Base-by-base conservation (phyloP, 2,797 vertebrate genomes). In the Furcifer pardalis region DNA sequence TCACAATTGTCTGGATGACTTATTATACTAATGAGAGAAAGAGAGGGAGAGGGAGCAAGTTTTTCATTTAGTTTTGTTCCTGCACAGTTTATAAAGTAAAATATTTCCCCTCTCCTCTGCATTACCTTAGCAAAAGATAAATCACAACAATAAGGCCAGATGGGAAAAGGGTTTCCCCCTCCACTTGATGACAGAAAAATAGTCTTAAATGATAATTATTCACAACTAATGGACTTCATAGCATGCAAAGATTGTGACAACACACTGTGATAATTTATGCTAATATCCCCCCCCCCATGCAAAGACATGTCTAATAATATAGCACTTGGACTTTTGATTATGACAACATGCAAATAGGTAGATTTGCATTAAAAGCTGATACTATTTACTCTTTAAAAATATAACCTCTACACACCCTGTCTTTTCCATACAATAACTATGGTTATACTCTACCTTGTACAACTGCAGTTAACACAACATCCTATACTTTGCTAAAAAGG, bases 191-290 rank as follows among this genome's bases (percentile, higher is more conserved):
- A 81, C 56, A 89, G 82, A 91, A 90, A 88, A 89, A 81, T 10
- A 84, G 49, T 85, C 81, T 84, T 82, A 87, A 89, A 84, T 84
- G 3, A 82, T 68, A 91, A 91, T 92, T 79, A 89, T 27, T 32
- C 66, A 90, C 86, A 89, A 88, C 49, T 79, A 87, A 92, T 82
- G 25, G 60, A 86, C 85, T 82, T 0, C 79, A 71, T 83, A n/a
- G 68, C 72, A 89, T 62, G 75, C 89, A 52, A 86, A 66, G 52
- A 87, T 77, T 89, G 79, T 85, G 92, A 90, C 78, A 92, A 88
- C 90, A 92, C 7, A 63, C 68, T 86, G 63, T 21, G 72, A 89
- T 92, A 87, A 90, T 89, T 90, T 90, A 88, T 85, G 84, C 71
- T 91, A 91, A 90, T 74, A 17, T 69, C 73, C 49, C 78, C 10